Evolutionary conservation across 1,140 invertebrate species (phyloP).

Genomic region (Pomacea maculata): DNA sequence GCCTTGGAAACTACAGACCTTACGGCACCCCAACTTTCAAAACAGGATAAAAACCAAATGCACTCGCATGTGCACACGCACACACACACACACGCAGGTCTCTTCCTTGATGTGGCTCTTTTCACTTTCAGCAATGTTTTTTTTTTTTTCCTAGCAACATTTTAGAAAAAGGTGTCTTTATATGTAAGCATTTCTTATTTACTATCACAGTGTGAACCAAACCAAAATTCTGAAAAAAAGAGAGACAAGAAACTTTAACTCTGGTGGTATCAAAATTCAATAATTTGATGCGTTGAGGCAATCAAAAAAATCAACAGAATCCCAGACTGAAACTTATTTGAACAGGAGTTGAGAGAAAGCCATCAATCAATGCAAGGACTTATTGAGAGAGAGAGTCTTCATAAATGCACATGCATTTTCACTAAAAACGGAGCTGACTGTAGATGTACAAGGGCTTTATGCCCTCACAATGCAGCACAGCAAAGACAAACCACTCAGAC

Average conservation of each 20-base stretch:
- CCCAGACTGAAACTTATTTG: too few relatives aligned
- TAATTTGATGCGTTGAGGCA: not conserved
- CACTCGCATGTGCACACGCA: not conserved
- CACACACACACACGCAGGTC: not conserved
- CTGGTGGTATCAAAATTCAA: not conserved
- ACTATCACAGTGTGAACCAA: not conserved
- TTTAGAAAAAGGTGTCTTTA: not conserved
- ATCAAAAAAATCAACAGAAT: too few relatives aligned
- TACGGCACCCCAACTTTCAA: too few relatives aligned
- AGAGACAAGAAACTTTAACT: not conserved
- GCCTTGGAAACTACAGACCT: too few relatives aligned
- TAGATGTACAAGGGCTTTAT: too few relatives aligned
- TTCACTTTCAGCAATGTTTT: not conserved
- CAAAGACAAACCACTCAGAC: too few relatives aligned
- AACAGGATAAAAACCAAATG: not conserved
- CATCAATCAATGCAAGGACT: too few relatives aligned
- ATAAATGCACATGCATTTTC: too few relatives aligned
- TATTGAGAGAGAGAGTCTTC: too few relatives aligned
- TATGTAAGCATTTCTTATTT: not conserved
- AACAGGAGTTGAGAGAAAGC: too few relatives aligned
- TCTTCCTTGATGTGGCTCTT: not conserved
- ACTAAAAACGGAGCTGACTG: too few relatives aligned
- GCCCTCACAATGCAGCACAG: too few relatives aligned
- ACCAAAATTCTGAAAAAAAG: not conserved
- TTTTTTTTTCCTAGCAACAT: not conserved